Evolutionary conservation across 2,888 invertebrate genomes (phyloP).

Genomic region (Dorcus parallelipipedus): DNA sequence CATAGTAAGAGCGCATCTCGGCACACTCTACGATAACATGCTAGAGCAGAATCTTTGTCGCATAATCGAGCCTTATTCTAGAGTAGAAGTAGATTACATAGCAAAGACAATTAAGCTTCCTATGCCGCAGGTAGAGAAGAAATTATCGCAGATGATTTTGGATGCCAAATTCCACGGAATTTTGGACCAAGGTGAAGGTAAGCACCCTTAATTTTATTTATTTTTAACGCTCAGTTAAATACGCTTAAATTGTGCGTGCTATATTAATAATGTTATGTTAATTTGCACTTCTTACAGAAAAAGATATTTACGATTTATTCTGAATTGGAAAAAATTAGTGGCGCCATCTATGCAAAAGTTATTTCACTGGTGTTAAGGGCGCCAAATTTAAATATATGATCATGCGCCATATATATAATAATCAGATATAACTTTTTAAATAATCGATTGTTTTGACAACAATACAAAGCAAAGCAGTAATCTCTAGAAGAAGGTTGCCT

Average conservation of each 20-base stretch:
- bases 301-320: background rate
- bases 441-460: no score
- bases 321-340: no score
- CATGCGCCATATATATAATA: no score
- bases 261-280: no score
- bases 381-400: no score
- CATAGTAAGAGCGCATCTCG: conserved; percentile 94
- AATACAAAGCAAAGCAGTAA: no score
- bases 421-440: no score
- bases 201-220: conserved; percentile 10
- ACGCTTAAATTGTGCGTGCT: background rate
- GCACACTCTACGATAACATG: conserved; percentile 96
- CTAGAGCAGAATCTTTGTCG: conserved; percentile 98
- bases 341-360: no score
- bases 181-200: conserved; percentile 92
- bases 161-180: conserved; percentile 97
- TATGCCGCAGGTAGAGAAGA: conserved; percentile 92
- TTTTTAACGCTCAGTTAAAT: background rate
- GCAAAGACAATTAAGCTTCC: conserved; percentile 88
- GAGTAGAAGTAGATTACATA: conserved; percentile 92
- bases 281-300: background rate
- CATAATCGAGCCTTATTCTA: conserved; percentile 97
- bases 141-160: conserved; percentile 99
- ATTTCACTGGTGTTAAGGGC: no score
- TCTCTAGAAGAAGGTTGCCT: no score